Conservation (phyloP, 2,113 vertebrate genomes). For the Spilogale gracilis region DNA sequence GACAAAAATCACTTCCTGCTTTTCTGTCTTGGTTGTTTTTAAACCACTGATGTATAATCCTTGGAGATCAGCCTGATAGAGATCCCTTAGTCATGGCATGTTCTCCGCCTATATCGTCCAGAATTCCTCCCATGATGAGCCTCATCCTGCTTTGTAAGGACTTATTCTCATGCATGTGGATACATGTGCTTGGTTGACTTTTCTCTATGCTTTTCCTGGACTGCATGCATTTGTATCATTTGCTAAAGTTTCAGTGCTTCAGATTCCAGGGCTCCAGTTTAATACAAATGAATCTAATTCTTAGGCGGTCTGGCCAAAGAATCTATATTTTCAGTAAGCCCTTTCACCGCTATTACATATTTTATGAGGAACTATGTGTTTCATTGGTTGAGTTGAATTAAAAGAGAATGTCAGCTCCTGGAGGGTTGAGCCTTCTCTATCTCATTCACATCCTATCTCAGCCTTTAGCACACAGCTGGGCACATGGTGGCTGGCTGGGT, state of each 20-base stretch:
- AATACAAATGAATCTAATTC: conserved; percentile 1
- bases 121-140: background rate
- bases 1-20: background rate
- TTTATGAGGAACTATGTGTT: background rate
- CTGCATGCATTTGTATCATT: background rate
- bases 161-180: background rate
- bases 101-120: background rate
- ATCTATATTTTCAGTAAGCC: background rate
- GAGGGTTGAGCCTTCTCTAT: background rate
- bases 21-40: background rate
- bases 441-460: background rate
- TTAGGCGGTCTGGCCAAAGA: background rate
- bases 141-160: background rate
- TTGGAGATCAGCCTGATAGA: background rate
- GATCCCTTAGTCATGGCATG: background rate
- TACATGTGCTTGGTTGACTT: background rate
- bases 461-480: background rate
- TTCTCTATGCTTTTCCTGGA: background rate
- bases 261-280: background rate
- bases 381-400: background rate
- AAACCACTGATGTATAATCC: background rate
- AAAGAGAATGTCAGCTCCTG: background rate
- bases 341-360: background rate
- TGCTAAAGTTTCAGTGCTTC: background rate
- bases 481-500: background rate